Evolutionary conservation across 1,140 invertebrate species (phyloP).

Genomic region (Sitobion miscanthi): DNA sequence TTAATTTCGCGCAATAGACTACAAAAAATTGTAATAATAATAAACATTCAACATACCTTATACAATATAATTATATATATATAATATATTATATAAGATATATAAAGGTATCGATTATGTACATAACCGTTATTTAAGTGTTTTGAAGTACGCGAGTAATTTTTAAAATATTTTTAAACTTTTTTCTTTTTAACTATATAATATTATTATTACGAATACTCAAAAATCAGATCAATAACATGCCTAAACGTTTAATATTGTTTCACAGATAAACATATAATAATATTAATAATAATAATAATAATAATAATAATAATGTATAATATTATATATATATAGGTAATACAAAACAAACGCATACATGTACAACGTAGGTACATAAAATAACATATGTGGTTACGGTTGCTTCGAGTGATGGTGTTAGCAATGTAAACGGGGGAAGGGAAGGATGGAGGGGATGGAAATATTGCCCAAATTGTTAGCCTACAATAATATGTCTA

Average conservation of each 20-base stretch:
- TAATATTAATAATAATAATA: neutral
- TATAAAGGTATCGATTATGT: neutral
- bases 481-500: conserved; percentile 17
- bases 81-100: neutral
- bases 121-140: neutral
- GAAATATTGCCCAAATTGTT: neutral
- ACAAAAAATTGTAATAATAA: conserved; percentile 28
- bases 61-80: neutral
- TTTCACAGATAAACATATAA: neutral
- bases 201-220: neutral
- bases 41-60: neutral
- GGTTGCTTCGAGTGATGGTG: conserved; percentile 24
- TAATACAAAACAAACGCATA: conserved; percentile 28
- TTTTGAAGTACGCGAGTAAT: neutral
- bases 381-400: neutral
- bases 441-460: conserved; percentile 4
- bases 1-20: neutral
- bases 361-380: neutral
- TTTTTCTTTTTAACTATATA: neutral
- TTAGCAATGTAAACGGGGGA: neutral
- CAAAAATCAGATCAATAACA: conserved; percentile 17
- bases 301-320: conserved; percentile 16
- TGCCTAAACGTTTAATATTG: neutral
- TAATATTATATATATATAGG: conserved; percentile 7
- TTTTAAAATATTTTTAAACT: neutral